A percentile compares a stretch with the other conserved stretches of the same genome.
These are phyloP conservation scores for sheep (Ovis aries) DNA, from an alignment of 2,113 vertebrate species.

Conservation along the genomic window DNA sequence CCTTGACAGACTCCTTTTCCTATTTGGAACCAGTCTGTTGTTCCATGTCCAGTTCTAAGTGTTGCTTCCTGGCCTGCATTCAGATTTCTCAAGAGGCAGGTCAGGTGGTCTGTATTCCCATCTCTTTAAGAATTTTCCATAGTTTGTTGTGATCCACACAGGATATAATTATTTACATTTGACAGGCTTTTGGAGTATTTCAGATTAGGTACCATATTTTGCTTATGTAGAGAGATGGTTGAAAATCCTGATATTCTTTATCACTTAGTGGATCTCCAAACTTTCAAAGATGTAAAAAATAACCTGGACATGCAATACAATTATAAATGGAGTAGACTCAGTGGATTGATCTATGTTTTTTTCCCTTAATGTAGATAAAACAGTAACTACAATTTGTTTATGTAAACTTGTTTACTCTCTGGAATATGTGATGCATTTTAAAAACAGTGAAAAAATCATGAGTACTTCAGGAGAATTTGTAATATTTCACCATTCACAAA, in stretches of 20 bases:
- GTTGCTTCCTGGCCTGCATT: background rate
- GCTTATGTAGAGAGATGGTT: background rate
- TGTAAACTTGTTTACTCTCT: background rate
- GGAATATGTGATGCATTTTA: background rate
- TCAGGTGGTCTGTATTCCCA: background rate
- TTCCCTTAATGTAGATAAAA: background rate
- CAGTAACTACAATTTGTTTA: background rate
- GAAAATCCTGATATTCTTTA: background rate
- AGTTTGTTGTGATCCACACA: background rate
- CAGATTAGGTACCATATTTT: background rate
- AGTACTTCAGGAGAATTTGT: slow-evolving; percentile 23
- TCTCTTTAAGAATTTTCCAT: background rate
- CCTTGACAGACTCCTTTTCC: background rate
- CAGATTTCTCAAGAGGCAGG: background rate
- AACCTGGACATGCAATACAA: background rate
- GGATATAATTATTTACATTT: background rate
- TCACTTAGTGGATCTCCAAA: background rate
- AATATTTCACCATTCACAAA: slow-evolving; percentile 22
- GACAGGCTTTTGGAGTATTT: background rate
- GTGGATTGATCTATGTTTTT: background rate
- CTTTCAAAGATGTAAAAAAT: background rate
- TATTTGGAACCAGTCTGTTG: background rate
- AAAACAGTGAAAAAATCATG: slow-evolving; percentile 12
- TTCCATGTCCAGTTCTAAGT: background rate
- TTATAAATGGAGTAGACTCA: background rate